These are phyloP conservation scores for Xenops minutus DNA, from an alignment of 2,797 vertebrate genomes.

Conservation along the genomic window DNA sequence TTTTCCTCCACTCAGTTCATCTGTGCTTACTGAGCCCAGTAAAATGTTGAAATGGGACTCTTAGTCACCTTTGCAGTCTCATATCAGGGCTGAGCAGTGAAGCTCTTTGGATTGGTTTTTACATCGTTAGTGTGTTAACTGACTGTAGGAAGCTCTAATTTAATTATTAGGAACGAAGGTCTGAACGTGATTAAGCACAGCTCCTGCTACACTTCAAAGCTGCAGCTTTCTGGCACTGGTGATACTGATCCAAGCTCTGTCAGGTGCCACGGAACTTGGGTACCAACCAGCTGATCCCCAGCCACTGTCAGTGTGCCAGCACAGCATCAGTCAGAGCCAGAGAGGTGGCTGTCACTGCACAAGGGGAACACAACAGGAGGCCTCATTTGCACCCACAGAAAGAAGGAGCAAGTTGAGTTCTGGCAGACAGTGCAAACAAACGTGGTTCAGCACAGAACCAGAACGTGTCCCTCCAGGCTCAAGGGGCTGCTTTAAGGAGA, in stretches of 20 bases:
- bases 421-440: neutral
- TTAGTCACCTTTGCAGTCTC: neutral
- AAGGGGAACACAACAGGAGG: neutral
- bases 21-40: neutral
- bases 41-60: neutral
- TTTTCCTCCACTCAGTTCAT: neutral
- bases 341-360: neutral
- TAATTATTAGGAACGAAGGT: neutral
- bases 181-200: neutral
- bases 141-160: neutral
- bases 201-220: neutral
- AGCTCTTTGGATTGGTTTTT: neutral
- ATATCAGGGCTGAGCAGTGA: neutral
- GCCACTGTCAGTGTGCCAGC: neutral
- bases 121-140: neutral
- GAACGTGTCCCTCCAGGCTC: neutral
- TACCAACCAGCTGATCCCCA: neutral
- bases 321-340: neutral
- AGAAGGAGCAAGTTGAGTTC: accelerated
- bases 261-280: neutral
- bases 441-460: accelerated
- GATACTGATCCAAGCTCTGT: neutral
- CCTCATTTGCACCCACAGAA: neutral
- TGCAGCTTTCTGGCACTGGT: neutral
- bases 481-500: neutral